These are phyloP conservation scores for Acrocephalus kingi DNA, from an alignment of 2,113 vertebrate genomes.

Conservation along the genomic window DNA sequence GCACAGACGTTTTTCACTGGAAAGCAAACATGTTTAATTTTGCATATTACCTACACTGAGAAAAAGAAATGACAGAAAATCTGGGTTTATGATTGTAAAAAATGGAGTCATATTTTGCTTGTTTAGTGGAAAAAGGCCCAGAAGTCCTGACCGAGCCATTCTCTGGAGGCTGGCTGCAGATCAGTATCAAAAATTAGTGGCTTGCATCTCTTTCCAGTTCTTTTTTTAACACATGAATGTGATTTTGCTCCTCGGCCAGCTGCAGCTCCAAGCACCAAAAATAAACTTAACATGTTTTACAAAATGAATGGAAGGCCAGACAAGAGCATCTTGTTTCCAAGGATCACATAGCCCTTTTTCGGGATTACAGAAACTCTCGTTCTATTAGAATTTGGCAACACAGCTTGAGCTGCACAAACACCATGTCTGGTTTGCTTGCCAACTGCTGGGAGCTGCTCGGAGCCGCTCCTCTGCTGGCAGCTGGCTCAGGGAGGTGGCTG, in stretches of 20 bases:
- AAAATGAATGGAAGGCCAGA: slow-evolving; percentile 62
- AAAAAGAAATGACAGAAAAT: background rate
- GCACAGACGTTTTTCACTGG: background rate
- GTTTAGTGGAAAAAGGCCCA: slow-evolving; percentile 37
- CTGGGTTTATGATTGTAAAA: background rate
- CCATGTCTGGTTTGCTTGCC: slow-evolving; percentile 54
- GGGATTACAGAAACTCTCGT: slow-evolving; percentile 40
- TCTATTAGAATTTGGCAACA: slow-evolving; percentile 56
- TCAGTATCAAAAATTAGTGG: slow-evolving; percentile 48
- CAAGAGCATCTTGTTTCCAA: slow-evolving; percentile 56
- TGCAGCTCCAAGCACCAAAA: slow-evolving; percentile 57
- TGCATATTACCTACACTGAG: background rate
- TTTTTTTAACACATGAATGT: slow-evolving; percentile 41
- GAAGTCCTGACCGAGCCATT: slow-evolving; percentile 14
- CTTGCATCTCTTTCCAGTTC: slow-evolving; percentile 50
- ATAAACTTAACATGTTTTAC: slow-evolving; percentile 58
- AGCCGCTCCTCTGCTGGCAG: background rate
- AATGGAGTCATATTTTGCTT: slow-evolving; percentile 19
- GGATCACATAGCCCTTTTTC: slow-evolving; percentile 31
- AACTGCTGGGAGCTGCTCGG: background rate
- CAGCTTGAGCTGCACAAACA: slow-evolving; percentile 8
- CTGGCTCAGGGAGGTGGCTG: background rate
- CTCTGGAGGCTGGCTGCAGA: slow-evolving; percentile 45
- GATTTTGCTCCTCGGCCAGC: slow-evolving; percentile 54
- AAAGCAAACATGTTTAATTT: background rate